Evolutionary conservation across 2,888 invertebrate genomes (phyloP).

Genomic region (Scaptodrosophila latifasciaeformis): DNA sequence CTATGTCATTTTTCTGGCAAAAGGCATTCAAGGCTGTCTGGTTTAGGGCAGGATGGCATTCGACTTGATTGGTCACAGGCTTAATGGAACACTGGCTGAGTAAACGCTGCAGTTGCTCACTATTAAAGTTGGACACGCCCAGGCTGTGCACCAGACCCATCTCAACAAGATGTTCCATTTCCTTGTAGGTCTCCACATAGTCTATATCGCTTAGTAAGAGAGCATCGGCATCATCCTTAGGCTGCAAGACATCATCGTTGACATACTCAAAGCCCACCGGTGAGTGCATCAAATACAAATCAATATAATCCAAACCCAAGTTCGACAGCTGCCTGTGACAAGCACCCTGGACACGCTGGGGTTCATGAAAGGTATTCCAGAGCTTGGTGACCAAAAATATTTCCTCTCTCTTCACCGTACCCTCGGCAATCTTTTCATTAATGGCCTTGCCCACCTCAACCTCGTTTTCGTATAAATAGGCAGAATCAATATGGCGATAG

Average conservation of each 20-base stretch:
- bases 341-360: slow-evolving; percentile 52
- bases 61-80: slow-evolving; percentile 64
- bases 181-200: slow-evolving; percentile 70
- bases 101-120: slow-evolving; percentile 53
- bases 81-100: slow-evolving; percentile 51
- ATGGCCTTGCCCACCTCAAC: slow-evolving; percentile 81
- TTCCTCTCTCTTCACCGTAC: slow-evolving; percentile 80
- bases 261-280: slow-evolving; percentile 81
- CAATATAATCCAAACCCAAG: slow-evolving; percentile 83
- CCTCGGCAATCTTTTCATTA: slow-evolving; percentile 78
- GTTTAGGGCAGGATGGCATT: slow-evolving; percentile 62
- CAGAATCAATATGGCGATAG: slow-evolving; percentile 81
- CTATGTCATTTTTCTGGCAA: slow-evolving; percentile 79
- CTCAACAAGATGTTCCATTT: slow-evolving; percentile 57
- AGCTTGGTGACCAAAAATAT: slow-evolving; percentile 79
- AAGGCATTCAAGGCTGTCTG: slow-evolving; percentile 78
- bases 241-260: slow-evolving; percentile 51
- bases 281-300: slow-evolving; percentile 87
- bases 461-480: slow-evolving; percentile 81
- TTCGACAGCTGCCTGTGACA: slow-evolving; percentile 79
- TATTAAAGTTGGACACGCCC: slow-evolving; percentile 63
- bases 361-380: slow-evolving; percentile 57
- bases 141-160: slow-evolving; percentile 54
- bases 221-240: slow-evolving; percentile 45
- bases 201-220: slow-evolving; percentile 77